These are phyloP conservation scores for Eurosta solidaginis DNA, from an alignment of 1,140 invertebrate genomes.

Conservation along the genomic window DNA sequence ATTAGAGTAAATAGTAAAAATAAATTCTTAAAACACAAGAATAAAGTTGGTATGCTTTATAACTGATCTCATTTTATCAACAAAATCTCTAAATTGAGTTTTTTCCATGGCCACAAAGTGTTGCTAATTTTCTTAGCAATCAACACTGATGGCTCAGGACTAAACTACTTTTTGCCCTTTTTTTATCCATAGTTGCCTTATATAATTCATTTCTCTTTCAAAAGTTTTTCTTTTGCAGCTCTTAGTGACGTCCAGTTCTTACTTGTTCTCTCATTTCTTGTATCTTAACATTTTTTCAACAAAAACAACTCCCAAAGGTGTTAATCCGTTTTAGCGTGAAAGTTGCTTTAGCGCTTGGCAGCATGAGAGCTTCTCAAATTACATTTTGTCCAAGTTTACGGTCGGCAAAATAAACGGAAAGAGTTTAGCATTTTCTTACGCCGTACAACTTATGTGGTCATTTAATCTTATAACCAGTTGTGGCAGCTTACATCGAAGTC, in stretches of 20 bases:
- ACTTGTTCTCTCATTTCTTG: background rate
- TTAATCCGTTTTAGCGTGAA: slow-evolving; percentile 12
- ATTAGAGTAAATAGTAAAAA: too few species aligned
- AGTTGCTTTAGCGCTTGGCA: slow-evolving; percentile 7
- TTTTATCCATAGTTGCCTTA: too few species aligned
- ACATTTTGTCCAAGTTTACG: background rate
- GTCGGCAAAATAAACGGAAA: background rate
- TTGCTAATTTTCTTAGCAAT: too few species aligned
- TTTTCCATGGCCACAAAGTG: too few species aligned
- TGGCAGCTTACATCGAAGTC: background rate
- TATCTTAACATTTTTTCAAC: background rate
- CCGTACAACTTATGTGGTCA: too few species aligned
- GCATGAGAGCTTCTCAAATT: slow-evolving; percentile 21
- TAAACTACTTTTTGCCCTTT: too few species aligned
- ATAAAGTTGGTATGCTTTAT: too few species aligned
- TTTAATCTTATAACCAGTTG: background rate
- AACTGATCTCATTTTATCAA: too few species aligned
- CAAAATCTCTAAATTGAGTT: too few species aligned
- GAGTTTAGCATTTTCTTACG: background rate
- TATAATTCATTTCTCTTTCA: background rate
- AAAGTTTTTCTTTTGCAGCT: background rate
- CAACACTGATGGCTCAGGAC: too few species aligned
- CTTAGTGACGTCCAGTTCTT: too few species aligned
- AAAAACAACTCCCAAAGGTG: slow-evolving; percentile 7
- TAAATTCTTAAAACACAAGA: too few species aligned